Percentiles rank a stretch among this genome's conserved stretches.
Evolutionary conservation across 23 tunicate genomes (phyloP).

Genomic region (Clavelina lepadiformis): DNA sequence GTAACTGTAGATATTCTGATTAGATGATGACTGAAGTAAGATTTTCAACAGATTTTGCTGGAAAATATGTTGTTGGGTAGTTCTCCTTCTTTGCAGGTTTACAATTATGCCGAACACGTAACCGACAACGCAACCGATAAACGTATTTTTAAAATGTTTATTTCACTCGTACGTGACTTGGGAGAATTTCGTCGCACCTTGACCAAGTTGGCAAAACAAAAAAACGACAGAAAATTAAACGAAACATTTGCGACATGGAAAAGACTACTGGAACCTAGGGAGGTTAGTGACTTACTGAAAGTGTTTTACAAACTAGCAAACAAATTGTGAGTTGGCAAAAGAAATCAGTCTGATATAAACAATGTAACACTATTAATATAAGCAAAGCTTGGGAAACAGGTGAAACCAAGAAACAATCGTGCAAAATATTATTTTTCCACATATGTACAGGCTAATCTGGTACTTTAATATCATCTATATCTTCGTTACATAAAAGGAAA

Average conservation of each 20-base stretch:
- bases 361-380: too few relatives aligned
- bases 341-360: too few relatives aligned
- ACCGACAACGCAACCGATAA: constrained; percentile 72
- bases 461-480: too few relatives aligned
- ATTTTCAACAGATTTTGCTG: neutral
- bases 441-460: too few relatives aligned
- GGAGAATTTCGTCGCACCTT: constrained; percentile 68
- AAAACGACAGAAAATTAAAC: constrained; percentile 36
- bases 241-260: constrained; percentile 55
- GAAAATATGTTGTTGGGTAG: too few relatives aligned
- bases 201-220: constrained; percentile 26
- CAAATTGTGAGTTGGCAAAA: too few relatives aligned
- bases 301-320: too few relatives aligned
- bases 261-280: constrained; percentile 49
- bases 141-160: constrained; percentile 68
- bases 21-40: neutral
- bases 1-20: neutral
- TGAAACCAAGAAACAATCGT: neutral
- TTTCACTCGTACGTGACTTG: constrained; percentile 60
- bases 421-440: neutral
- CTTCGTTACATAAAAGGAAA: too few relatives aligned
- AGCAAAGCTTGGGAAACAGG: neutral
- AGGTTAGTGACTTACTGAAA: constrained; percentile 38
- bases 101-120: constrained; percentile 48
- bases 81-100: constrained; percentile 44